Evolutionary conservation across 37 sponge, comb jelly and placozoan species (phyloP).

Genomic region (Chondrosia reniformis): DNA sequence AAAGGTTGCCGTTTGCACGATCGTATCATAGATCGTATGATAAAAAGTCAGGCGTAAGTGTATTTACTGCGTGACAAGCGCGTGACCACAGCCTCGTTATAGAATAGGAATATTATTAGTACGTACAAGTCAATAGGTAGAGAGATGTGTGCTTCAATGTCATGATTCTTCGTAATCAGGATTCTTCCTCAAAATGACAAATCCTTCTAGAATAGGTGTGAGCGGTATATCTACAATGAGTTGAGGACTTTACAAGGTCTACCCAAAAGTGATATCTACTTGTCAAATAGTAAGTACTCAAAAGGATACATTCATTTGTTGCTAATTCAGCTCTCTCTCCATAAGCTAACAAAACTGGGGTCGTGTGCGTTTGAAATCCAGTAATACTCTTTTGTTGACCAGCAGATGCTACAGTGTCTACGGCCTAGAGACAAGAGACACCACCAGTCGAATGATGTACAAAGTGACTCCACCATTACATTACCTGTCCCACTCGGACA

Average conservation of each 20-base stretch:
- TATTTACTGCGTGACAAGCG: no score
- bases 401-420: conserved; percentile 92
- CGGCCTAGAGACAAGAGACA: conserved; percentile 43
- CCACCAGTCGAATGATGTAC: background rate
- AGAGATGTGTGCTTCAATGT: no score
- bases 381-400: conserved; percentile 94
- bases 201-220: conserved; percentile 88
- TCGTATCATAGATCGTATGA: background rate
- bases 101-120: no score
- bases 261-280: background rate
- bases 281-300: background rate
- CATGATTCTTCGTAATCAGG: conserved; percentile 56
- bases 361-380: conserved; percentile 95
- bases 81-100: no score
- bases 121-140: no score
- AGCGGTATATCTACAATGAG: conserved; percentile 53
- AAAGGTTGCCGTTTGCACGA: no score
- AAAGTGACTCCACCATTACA: background rate
- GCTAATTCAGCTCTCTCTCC: conserved; percentile 97
- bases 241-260: background rate
- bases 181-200: conserved; percentile 92
- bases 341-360: conserved; percentile 88
- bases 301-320: conserved; percentile 86
- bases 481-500: conserved; percentile 97
- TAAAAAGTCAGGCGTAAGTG: background rate